Evolutionary conservation across 2,888 invertebrate genomes (phyloP), one percentile per base, ranked within the genome.

Genomic region (Scaptomyza tumidula): DNA sequence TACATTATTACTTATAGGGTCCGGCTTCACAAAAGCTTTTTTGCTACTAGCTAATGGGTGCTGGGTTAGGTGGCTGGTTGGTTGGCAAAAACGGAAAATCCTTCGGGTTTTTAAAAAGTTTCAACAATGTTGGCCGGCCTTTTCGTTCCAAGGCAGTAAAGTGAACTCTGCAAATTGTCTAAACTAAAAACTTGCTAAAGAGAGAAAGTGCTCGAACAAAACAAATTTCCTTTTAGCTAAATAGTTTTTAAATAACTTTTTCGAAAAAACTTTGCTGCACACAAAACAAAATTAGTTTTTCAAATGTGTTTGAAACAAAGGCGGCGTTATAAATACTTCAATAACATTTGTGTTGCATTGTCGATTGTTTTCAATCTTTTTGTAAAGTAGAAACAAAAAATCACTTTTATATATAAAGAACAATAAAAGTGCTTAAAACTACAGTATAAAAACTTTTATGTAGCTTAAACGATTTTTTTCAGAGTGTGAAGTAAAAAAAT

Each of bases 1-100:
- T 83, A 83, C 82, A 87, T 83, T 41, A 41, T 39, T 39, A 39
- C 39, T 39, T 77, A 82, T 63, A 64, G 73, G 73, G 63, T 44
- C 49, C 66, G 50, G 43, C 31, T 27, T 16, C 24, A 41, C 10
- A 33, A 62, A 62, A 67, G 65, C 71, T 66, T 66, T 58, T 76
- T 65, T 24, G 24, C 24, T 2, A 24, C 24, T 24, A 5, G 24
- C 24, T 24, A 60, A 48, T 7, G 19, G 39, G 14, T 39, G 7
- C 39, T 14, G 39, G 39, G 19, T 44, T 50, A 14, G 64, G 44
- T 50, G 13, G n/a, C 31, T 13, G 9, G 16, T 5, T 37, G 10
- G 10, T n/a, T n/a, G 14, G 14, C 14, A 9, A 14, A 39, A 52
- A 14, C 9, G 10, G 27, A 39, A 10, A 64, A 53, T 37, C 53